Evolutionary conservation across 53 echinoderm and acorn worm genomes (phyloP), one percentile per base, ranked within the genome.

Genomic region (Stichopus horrens): DNA sequence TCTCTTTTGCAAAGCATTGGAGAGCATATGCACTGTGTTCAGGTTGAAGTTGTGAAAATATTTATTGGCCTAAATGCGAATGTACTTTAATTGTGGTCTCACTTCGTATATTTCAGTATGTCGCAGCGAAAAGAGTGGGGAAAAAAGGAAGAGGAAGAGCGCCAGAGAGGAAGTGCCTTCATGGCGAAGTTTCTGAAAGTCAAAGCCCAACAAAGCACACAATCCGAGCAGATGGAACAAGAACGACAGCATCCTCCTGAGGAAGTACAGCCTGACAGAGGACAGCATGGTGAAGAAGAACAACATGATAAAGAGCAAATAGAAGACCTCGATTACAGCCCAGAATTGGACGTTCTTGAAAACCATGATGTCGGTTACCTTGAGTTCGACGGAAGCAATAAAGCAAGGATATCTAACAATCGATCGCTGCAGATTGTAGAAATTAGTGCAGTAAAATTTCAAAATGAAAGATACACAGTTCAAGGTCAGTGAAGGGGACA

Each of bases 101-200:
- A 73, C 8, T 73, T 73, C 73, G 73, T 7, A 73, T 73, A 73
- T 73, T 73, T 73, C 73, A 73, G 73, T 73, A 73, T 73, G 73
- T 73, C 73, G 73, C 73, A 7, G 5, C 73, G 73, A 73, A 73
- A 73, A 73, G 73, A 73, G 73, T 19, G 73, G 18, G 5, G 73
- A 5, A 73, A 73, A 73, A 73, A 7, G 73, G 73, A 73, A 73
- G 73, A 73, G 73, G 73, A 73, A 73, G 73, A 73, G 8, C 73
- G 5, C 8, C 73, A 73, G 73, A 73, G 8, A 73, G 8, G 73
- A 73, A 73, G 73, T 73, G 8, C 73, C 73, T 73, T 73, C 8
- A 73, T 73, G 73, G 73, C 8, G 73, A 73, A 73, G 73, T 73
- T 73, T 73, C 73, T 73, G 73, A 73, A 73, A 73, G 73, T 73